phyloP scores from a whole-genome alignment of 2,113 vertebrate species.

The Anarrhichthys ocellatus region DNA sequence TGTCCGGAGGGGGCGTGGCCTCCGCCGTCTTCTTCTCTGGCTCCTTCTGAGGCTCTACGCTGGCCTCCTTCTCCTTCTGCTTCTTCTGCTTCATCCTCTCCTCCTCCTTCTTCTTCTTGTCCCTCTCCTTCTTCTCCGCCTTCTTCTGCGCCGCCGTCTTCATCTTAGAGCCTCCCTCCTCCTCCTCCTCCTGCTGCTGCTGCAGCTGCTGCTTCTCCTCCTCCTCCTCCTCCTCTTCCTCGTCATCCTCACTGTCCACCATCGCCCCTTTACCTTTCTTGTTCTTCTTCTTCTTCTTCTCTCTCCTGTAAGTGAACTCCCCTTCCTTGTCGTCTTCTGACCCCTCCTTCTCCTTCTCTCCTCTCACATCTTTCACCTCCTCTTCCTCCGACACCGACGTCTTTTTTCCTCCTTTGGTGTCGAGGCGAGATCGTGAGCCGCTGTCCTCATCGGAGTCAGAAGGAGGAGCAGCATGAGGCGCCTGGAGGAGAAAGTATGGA shows the following conservation, averaged over 20 bases:
- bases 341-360: conserved; percentile 34
- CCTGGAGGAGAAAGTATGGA: conserved; percentile 33
- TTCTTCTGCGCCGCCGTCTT: conserved; percentile 99
- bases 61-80: conserved; percentile 80
- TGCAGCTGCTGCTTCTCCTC: conserved; percentile 70
- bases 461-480: conserved; percentile 70
- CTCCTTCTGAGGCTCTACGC: neutral
- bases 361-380: conserved; percentile 80
- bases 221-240: conserved; percentile 82
- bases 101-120: conserved; percentile 93
- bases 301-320: conserved; percentile 84
- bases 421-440: conserved; percentile 75
- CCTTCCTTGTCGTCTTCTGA: conserved; percentile 39
- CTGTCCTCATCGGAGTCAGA: conserved; percentile 87
- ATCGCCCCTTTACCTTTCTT: conserved; percentile 81
- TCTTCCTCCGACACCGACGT: conserved; percentile 66
- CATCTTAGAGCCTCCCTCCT: conserved; percentile 88
- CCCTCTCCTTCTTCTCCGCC: conserved; percentile 97
- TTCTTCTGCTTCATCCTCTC: conserved; percentile 81
- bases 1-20: conserved; percentile 62
- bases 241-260: conserved; percentile 84
- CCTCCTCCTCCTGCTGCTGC: conserved; percentile 81
- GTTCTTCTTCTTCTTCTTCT: conserved; percentile 91
- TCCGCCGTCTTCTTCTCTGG: conserved; percentile 90
- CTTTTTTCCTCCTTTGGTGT: conserved; percentile 84